Percentiles rank a stretch among this genome's conserved stretches.
Conservation (phyloP, 1,140 invertebrate genomes). For the Tenebrio molitor region DNA sequence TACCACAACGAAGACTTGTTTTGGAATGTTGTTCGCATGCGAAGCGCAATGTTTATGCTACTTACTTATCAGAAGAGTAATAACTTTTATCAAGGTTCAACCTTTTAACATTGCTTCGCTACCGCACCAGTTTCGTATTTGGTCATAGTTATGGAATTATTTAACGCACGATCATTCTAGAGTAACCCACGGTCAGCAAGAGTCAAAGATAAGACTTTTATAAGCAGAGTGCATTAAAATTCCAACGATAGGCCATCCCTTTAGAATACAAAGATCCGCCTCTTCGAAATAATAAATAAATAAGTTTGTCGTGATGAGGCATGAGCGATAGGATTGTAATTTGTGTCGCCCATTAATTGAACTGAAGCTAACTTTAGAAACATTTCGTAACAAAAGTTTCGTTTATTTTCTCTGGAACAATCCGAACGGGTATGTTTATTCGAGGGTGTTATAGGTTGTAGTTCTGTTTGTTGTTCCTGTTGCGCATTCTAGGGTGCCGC, state of each 20-base stretch:
- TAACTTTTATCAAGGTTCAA: slow-evolving; percentile 30
- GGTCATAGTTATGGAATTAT: slow-evolving; percentile 7
- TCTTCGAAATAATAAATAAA: slow-evolving; percentile 16
- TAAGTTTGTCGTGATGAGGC: slow-evolving; percentile 1
- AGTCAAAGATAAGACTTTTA: no score
- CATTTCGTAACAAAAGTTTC: no score
- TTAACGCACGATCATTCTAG: slow-evolving; percentile 8
- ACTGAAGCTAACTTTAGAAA: no score
- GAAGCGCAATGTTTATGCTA: neutral
- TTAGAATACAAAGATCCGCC: neutral
- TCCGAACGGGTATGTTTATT: no score
- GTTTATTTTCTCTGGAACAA: no score
- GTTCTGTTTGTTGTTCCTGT: no score
- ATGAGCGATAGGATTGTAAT: slow-evolving; percentile 16
- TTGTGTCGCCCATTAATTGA: no score
- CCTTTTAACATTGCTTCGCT: slow-evolving; percentile 17
- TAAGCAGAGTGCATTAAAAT: no score
- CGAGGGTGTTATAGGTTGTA: no score
- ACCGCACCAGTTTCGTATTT: neutral
- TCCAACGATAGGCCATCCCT: no score
- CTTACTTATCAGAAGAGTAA: slow-evolving; percentile 11
- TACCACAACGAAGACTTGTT: neutral
- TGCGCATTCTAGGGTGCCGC: no score
- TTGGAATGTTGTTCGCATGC: neutral
- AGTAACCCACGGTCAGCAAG: neutral